Evolutionary conservation across 2,113 vertebrate species (phyloP), one percentile per base, ranked within the genome.

Genomic region (Alethe castanea): DNA sequence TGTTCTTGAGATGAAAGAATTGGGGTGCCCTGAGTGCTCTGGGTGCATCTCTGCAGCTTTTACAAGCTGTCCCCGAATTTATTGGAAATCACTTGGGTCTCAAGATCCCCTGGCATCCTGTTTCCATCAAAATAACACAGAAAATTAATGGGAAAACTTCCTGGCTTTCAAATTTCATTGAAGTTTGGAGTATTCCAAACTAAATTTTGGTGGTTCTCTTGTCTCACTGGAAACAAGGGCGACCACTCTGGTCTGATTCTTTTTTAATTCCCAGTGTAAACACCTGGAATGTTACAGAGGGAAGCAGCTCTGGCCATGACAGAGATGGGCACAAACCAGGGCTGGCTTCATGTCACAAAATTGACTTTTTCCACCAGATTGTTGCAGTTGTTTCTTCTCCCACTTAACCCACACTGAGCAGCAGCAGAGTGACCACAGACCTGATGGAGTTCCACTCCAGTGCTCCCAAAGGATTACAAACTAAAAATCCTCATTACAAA

Each of bases 21-120:
- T 60, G 6, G 38, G 61, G 26, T 13, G 5, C 20, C 26, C 35
- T 2, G 12, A 18, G n/a, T 1, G 29, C 53, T 24, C 35, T 2
- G 12, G 16, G n/a, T 1, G 29, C 53, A 5, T 4, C 36, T 9
- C 24, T 2, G 11, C 16, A 3, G 1, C 28, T 2, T 1, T 1
- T 6, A 4, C 6, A 20, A 53, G 24, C 31, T 52, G 44, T 9
- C n/a, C n/a, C 40, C 5, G 3, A 20, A 36, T 8, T 31, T 14
- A 23, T 4, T 5, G 9, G 44, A 60, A 47, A 65, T 19, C 66
- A 4, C 0, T 0, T 1, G 23, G 8, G 26, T 11, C 10, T 40
- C 62, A 4, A 11, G 20, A 3, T 18, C 72, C 36, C 62, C 53
- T 31, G 11, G 9, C 6, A 2, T 8, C 29, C 70, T 5, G 4